Conservation (phyloP, 2,797 vertebrate species). For the Ambastaia sidthimunki region DNA sequence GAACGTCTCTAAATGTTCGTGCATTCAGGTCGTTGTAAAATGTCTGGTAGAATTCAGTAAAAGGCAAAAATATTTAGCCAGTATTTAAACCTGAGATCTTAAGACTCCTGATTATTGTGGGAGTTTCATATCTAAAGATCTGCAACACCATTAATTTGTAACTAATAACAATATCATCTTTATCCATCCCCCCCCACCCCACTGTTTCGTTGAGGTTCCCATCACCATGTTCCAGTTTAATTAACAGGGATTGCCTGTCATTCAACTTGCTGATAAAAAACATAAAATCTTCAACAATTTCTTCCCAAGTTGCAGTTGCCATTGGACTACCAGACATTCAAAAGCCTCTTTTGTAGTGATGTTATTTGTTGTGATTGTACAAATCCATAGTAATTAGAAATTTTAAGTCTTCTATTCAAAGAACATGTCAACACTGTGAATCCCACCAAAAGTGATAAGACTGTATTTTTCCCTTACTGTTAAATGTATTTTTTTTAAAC, state of each 20-base stretch:
- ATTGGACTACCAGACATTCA: slow-evolving; percentile 18
- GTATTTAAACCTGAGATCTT: slow-evolving; percentile 13
- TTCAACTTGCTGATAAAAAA: not conserved
- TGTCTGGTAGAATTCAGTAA: slow-evolving; percentile 57
- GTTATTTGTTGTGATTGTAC: slow-evolving; percentile 72
- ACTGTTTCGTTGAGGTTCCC: not conserved
- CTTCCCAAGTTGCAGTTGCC: slow-evolving; percentile 6
- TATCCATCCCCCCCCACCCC: no score
- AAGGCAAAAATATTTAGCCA: slow-evolving; percentile 42
- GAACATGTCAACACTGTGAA: slow-evolving; percentile 80
- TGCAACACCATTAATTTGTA: not conserved
- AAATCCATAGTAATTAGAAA: slow-evolving; percentile 53
- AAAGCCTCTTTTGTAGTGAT: slow-evolving; percentile 71
- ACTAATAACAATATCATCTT: not conserved
- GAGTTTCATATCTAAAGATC: slow-evolving; percentile 6
- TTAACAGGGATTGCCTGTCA: not conserved
- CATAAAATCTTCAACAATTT: slow-evolving; percentile 8
- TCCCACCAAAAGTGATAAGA: slow-evolving; percentile 53
- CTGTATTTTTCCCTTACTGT: slow-evolving; percentile 44
- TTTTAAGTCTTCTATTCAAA: slow-evolving; percentile 52
- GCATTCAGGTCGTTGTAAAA: slow-evolving; percentile 19
- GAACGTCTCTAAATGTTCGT: slow-evolving; percentile 38
- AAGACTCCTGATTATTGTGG: not conserved
- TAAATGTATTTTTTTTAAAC: slow-evolving; percentile 48
- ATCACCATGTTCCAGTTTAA: slow-evolving; percentile 9